Evolutionary conservation across 2,113 vertebrate genomes (phyloP).

Genomic region (Brachirus orientalis): DNA sequence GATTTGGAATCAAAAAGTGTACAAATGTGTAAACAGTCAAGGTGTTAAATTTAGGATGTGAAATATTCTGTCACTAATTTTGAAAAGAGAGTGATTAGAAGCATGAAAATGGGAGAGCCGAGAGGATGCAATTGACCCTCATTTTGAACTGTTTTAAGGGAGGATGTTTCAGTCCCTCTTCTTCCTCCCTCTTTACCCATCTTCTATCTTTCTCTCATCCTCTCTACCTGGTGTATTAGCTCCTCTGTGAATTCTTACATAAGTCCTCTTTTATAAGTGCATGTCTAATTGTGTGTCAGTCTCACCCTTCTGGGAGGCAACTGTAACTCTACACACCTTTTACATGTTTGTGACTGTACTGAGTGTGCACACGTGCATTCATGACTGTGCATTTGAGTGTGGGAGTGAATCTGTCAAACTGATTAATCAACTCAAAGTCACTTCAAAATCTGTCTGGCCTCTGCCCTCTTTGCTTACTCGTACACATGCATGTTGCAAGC

Average conservation of each 20-base stretch:
- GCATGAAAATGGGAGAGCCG: slow-evolving; percentile 3
- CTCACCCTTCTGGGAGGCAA: slow-evolving; percentile 20
- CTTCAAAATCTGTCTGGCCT: slow-evolving; percentile 26
- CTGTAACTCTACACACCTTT: slow-evolving; percentile 40
- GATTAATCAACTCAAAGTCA: slow-evolving; percentile 23
- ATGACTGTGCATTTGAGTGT: neutral
- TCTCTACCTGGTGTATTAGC: slow-evolving; percentile 37
- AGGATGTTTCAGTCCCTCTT: slow-evolving; percentile 38
- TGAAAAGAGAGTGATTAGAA: neutral
- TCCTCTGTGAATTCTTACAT: slow-evolving; percentile 69
- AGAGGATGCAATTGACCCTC: slow-evolving; percentile 36
- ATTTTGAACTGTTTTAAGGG: slow-evolving; percentile 47
- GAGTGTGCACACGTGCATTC: neutral
- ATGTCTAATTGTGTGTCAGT: slow-evolving; percentile 57
- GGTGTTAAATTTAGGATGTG: too few relatives aligned
- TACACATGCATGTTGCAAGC: too few relatives aligned
- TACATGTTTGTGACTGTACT: too few relatives aligned
- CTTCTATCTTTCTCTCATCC: slow-evolving; percentile 8
- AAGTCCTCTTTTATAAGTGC: slow-evolving; percentile 65
- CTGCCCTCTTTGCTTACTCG: slow-evolving; percentile 15
- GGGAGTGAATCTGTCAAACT: neutral
- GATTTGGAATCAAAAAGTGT: slow-evolving; percentile 2
- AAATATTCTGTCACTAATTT: slow-evolving; percentile 13
- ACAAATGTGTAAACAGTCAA: slow-evolving; percentile 18
- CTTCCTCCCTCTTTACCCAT: slow-evolving; percentile 16